phyloP scores from a whole-genome alignment of 2,797 vertebrate species.

The Liparis tanakae region DNA sequence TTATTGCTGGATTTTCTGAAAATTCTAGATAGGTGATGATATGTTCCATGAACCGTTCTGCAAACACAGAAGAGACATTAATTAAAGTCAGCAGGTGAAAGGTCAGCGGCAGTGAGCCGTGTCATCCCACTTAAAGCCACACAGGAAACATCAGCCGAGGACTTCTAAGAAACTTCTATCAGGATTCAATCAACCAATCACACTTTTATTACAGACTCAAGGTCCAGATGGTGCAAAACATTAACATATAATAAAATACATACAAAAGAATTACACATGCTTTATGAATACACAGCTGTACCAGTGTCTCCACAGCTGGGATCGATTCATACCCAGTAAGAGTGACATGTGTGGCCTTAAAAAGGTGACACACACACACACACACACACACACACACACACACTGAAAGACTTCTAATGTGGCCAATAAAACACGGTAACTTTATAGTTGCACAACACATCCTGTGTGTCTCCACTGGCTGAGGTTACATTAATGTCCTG shows the following conservation, averaged over 20 bases:
- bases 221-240: no score
- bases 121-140: slow-evolving; percentile 32
- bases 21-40: slow-evolving; percentile 97
- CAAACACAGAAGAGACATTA: slow-evolving; percentile 47
- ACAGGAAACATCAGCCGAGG: slow-evolving; percentile 9
- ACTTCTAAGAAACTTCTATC: background rate
- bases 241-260: no score
- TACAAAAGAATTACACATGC: no score
- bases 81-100: slow-evolving; percentile 47
- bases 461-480: background rate
- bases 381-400: background rate
- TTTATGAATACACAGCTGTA: no score
- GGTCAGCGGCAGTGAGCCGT: slow-evolving; percentile 26
- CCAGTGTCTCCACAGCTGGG: no score
- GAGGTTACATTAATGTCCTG: slow-evolving; percentile 10
- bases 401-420: no score
- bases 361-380: background rate
- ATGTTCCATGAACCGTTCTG: slow-evolving; percentile 98
- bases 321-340: background rate
- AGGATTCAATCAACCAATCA: background rate
- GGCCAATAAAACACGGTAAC: no score
- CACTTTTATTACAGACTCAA: no score
- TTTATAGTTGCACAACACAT: background rate
- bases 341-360: background rate
- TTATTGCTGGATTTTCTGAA: slow-evolving; percentile 96